Percentiles rank a stretch among this genome's conserved stretches.
Conservation (phyloP, 1,140 invertebrate species). For the Chionoecetes opilio region DNA sequence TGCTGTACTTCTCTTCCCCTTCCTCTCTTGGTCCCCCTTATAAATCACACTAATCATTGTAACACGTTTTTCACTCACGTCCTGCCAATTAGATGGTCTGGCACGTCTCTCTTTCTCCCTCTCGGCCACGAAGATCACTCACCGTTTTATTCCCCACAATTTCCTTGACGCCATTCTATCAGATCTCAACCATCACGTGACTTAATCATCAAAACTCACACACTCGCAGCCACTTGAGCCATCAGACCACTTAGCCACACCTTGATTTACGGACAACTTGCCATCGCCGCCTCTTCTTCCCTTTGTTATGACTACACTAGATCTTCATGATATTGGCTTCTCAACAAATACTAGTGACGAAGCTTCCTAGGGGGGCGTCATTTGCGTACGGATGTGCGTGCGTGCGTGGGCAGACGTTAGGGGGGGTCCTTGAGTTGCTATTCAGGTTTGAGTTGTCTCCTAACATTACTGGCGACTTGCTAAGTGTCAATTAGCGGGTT, state of each 20-base stretch:
- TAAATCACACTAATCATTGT: neutral
- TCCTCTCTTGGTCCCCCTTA: neutral
- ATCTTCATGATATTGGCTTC: neutral
- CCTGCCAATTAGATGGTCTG: neutral
- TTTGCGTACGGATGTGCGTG: neutral
- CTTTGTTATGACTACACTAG: neutral
- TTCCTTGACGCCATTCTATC: neutral
- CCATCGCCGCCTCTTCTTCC: neutral
- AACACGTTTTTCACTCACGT: neutral
- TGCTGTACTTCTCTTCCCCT: neutral
- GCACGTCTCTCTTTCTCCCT: neutral
- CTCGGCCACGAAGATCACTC: neutral
- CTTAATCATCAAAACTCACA: neutral
- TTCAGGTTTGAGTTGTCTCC: constrained; percentile 65
- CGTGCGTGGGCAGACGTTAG: neutral
- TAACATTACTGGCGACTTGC: constrained; percentile 61
- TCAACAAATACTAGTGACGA: neutral
- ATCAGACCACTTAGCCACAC: neutral
- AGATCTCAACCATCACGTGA: constrained; percentile 2
- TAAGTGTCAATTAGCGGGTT: constrained; percentile 58
- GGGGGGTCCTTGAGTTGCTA: constrained; percentile 24
- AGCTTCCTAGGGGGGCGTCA: neutral
- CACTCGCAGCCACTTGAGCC: neutral
- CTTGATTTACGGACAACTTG: neutral
- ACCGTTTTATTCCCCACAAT: neutral